Percentiles rank a stretch among this genome's conserved stretches.
These are phyloP conservation scores for Euphydryas editha DNA, from an alignment of 2,888 invertebrate species.

Conservation along the genomic window DNA sequence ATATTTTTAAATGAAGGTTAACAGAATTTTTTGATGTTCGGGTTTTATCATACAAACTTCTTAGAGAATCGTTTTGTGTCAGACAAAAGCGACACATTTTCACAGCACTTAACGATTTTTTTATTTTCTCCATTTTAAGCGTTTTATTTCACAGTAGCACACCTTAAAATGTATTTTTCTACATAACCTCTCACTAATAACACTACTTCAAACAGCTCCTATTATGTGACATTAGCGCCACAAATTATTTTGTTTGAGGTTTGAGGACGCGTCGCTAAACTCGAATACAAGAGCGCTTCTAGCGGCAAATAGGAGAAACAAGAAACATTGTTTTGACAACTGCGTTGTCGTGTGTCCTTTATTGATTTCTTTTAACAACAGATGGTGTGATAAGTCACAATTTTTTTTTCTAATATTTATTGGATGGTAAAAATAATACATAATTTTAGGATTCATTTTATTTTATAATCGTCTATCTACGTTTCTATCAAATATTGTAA, in stretches of 20 bases:
- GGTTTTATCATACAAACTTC: constrained; percentile 86
- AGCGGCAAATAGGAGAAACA: constrained; percentile 33
- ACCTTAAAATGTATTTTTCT: constrained; percentile 46
- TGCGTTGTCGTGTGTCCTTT: not conserved
- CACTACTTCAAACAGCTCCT: constrained; percentile 37
- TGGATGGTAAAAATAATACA: not conserved
- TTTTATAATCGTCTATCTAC: too few species aligned
- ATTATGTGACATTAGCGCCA: constrained; percentile 40
- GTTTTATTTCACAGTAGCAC: constrained; percentile 38
- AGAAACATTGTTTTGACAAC: not conserved
- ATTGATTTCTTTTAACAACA: constrained; percentile 39
- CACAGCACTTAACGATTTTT: constrained; percentile 83
- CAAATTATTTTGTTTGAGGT: constrained; percentile 26
- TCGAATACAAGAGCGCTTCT: constrained; percentile 6
- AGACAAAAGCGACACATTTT: constrained; percentile 91
- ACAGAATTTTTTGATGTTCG: constrained; percentile 83
- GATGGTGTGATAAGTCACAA: constrained; percentile 44
- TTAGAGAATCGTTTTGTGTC: constrained; percentile 84
- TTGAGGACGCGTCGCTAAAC: constrained; percentile 34
- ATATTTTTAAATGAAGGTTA: constrained; percentile 88
- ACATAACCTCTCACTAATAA: constrained; percentile 62
- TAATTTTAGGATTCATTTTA: too few species aligned
- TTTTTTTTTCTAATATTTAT: not conserved
- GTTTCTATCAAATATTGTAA: too few species aligned
- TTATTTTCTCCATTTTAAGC: constrained; percentile 84